These are phyloP conservation scores for Cartodere bifasciata DNA, from an alignment of 2,888 invertebrate genomes.

Conservation along the genomic window DNA sequence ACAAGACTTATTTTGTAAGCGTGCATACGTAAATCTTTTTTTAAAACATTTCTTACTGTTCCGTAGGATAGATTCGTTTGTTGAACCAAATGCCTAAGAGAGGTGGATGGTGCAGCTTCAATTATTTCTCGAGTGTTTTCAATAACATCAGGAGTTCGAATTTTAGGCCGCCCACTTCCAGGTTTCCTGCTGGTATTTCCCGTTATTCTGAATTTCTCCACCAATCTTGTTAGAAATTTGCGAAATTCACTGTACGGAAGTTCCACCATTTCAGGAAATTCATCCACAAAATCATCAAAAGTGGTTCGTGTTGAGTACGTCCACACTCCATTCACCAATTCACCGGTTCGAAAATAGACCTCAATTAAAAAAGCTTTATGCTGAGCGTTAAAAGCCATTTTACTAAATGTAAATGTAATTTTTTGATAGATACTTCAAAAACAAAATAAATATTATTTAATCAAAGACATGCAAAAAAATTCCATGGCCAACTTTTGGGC, in stretches of 20 bases:
- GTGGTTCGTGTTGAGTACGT: too few species aligned
- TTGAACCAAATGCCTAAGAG: neutral
- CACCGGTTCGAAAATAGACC: neutral
- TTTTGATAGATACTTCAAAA: too few species aligned
- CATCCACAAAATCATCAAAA: too few species aligned
- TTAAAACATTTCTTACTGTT: neutral
- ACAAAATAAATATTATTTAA: too few species aligned
- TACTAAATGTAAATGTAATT: too few species aligned
- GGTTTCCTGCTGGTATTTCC: neutral
- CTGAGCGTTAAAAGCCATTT: too few species aligned
- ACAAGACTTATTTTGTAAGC: neutral
- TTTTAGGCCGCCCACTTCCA: neutral
- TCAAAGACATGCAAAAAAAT: too few species aligned
- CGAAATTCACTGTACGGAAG: too few species aligned
- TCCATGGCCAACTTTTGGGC: too few species aligned
- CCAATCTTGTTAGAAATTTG: too few species aligned
- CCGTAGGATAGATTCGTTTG: neutral
- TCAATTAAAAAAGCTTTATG: conserved; percentile 1
- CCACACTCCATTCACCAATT: neutral
- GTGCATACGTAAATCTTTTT: conserved; percentile 1
- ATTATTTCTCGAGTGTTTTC: neutral
- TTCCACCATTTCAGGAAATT: too few species aligned
- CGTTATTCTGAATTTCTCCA: too few species aligned
- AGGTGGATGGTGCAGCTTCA: neutral
- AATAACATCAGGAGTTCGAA: neutral